Percentiles rank a stretch among this genome's conserved stretches.
These are phyloP conservation scores for Hanleya hanleyi DNA, from an alignment of 2,888 invertebrate species.

Conservation along the genomic window DNA sequence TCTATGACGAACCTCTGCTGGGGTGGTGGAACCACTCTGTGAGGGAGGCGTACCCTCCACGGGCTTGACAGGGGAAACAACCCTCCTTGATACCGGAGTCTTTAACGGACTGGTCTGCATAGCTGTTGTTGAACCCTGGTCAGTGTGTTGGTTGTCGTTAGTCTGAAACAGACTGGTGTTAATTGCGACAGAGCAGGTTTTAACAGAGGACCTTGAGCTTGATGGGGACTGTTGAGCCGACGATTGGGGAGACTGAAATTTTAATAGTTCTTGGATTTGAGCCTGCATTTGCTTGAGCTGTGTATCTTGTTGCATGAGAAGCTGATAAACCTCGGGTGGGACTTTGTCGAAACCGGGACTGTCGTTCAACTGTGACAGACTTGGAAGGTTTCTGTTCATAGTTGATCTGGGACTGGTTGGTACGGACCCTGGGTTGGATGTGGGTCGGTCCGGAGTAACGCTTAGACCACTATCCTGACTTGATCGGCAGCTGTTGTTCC, in stretches of 20 bases:
- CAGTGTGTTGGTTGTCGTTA: background rate
- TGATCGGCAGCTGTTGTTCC: conserved; percentile 45
- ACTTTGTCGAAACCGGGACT: conserved; percentile 48
- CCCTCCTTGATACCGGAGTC: background rate
- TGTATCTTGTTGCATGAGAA: conserved; percentile 63
- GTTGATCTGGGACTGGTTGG: conserved; percentile 22
- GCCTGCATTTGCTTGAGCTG: conserved; percentile 66
- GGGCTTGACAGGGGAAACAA: background rate
- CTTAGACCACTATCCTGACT: conserved; percentile 66
- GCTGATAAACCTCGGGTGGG: conserved; percentile 63
- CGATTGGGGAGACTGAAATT: conserved; percentile 38
- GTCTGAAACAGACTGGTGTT: conserved; percentile 19
- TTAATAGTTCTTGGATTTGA: conserved; percentile 62
- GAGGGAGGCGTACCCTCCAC: background rate
- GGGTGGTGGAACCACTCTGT: conserved; percentile 35
- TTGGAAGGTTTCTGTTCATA: background rate
- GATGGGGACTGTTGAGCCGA: background rate
- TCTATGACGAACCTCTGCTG: conserved; percentile 48
- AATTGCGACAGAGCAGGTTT: conserved; percentile 30
- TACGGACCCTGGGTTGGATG: conserved; percentile 16
- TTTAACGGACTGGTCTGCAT: background rate
- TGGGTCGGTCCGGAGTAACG: conserved; percentile 56
- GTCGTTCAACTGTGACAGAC: background rate
- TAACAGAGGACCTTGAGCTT: background rate
- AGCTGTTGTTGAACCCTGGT: background rate